These are phyloP conservation scores for Euzophera pinguis DNA, from an alignment of 2,888 invertebrate genomes.

Conservation along the genomic window DNA sequence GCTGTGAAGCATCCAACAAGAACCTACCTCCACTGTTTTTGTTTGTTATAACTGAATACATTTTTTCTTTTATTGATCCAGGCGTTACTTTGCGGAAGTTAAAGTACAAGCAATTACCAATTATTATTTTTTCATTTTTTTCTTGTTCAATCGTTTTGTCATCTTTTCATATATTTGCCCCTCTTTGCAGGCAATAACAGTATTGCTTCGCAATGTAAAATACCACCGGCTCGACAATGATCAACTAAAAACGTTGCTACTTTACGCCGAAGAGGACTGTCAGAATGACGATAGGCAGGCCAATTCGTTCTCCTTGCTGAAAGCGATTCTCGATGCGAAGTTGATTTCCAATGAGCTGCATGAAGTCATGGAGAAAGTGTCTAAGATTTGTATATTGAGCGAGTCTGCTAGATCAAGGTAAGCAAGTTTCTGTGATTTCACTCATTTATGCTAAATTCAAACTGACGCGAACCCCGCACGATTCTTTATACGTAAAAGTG, in stretches of 20 bases:
- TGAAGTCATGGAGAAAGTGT: constrained; percentile 89
- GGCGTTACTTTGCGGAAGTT: too few relatives aligned
- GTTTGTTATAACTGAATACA: too few relatives aligned
- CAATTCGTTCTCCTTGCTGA: constrained; percentile 92
- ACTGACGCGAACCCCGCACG: too few relatives aligned
- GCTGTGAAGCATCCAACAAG: too few relatives aligned
- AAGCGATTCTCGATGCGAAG: constrained; percentile 89
- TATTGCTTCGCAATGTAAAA: constrained; percentile 88
- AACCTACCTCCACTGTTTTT: too few relatives aligned
- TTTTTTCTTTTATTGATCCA: too few relatives aligned
- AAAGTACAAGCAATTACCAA: too few relatives aligned
- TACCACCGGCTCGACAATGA: constrained; percentile 79
- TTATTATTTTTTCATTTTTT: too few relatives aligned
- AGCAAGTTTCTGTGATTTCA: constrained; percentile 18
- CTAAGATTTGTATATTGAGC: constrained; percentile 87
- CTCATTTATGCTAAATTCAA: too few relatives aligned
- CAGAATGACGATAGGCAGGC: constrained; percentile 90
- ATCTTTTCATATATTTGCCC: too few relatives aligned
- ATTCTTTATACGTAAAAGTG: too few relatives aligned
- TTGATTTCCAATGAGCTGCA: constrained; percentile 86
- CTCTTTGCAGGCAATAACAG: constrained; percentile 84
- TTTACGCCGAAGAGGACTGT: constrained; percentile 95
- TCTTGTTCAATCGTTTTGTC: too few relatives aligned
- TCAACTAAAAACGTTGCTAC: constrained; percentile 89
- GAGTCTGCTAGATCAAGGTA: constrained; percentile 80